These are phyloP conservation scores for Dryocosmus kuriphilus DNA, from an alignment of 2,888 invertebrate genomes.

Conservation along the genomic window DNA sequence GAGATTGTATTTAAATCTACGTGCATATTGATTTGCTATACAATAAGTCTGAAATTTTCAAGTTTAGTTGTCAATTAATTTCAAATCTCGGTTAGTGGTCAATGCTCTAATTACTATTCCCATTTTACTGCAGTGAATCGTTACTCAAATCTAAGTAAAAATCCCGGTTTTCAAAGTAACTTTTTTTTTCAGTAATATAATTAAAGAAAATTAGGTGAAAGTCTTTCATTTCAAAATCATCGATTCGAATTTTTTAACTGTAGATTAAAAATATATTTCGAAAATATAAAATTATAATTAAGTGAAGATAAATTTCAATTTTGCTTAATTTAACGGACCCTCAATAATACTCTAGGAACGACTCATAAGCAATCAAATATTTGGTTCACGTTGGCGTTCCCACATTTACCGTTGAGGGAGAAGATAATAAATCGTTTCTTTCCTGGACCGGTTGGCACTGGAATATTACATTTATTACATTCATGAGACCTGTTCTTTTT, in stretches of 20 bases:
- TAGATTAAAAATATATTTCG: too few relatives aligned
- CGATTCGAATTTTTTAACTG: too few relatives aligned
- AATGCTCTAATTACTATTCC: background rate
- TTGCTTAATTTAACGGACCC: constrained; percentile 1
- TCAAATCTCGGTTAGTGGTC: background rate
- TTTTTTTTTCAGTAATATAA: background rate
- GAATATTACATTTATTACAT: background rate
- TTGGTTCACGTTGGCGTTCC: background rate
- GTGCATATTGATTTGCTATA: constrained; percentile 1
- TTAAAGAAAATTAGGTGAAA: too few relatives aligned
- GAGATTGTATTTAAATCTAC: background rate
- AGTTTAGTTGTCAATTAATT: background rate
- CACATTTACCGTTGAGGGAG: constrained; percentile 32
- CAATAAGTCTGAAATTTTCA: background rate
- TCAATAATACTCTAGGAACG: background rate
- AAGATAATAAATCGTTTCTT: constrained; percentile 40
- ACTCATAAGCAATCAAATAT: constrained; percentile 10
- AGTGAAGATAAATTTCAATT: constrained; percentile 27
- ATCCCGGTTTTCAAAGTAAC: background rate
- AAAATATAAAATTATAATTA: background rate
- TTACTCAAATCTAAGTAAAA: too few relatives aligned
- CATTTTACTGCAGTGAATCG: too few relatives aligned
- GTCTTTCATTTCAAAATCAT: too few relatives aligned
- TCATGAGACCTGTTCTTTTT: background rate
- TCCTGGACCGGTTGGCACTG: constrained; percentile 29